Percentiles rank a stretch among this genome's conserved stretches.
Evolutionary conservation across 2,888 invertebrate species (phyloP).

Genomic region (Thumatha senex): DNA sequence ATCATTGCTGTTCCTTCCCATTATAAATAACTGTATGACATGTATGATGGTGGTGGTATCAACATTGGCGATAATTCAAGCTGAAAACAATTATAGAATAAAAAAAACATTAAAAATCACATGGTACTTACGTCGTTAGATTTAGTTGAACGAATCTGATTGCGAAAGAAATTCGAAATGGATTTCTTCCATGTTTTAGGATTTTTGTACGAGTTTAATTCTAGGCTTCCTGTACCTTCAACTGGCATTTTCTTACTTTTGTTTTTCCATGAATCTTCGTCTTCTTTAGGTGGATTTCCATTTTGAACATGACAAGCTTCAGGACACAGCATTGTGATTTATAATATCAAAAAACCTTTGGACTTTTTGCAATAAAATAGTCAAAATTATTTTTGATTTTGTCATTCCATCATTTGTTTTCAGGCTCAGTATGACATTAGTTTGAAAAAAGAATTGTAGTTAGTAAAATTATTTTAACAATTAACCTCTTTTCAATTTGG

Average conservation of each 20-base stretch:
- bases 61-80: not conserved
- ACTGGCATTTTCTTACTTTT: constrained; percentile 54
- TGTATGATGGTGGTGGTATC: not conserved
- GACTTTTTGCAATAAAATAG: constrained; percentile 41
- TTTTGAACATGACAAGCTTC: constrained; percentile 61
- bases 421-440: constrained; percentile 6
- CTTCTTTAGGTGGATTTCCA: constrained; percentile 52
- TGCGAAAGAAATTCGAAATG: constrained; percentile 72
- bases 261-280: constrained; percentile 48
- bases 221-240: constrained; percentile 58
- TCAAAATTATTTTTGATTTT: constrained; percentile 55
- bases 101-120: no score
- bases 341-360: constrained; percentile 45
- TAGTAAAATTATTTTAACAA: not conserved
- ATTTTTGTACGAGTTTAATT: constrained; percentile 64
- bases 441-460: constrained; percentile 29
- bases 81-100: no score
- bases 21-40: not conserved
- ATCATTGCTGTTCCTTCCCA: no score
- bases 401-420: constrained; percentile 34
- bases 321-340: constrained; percentile 66
- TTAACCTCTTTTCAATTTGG: not conserved
- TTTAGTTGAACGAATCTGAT: constrained; percentile 69
- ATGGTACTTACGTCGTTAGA: constrained; percentile 70
- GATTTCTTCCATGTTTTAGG: constrained; percentile 77